Base-by-base conservation (phyloP, 1,140 invertebrate species). In the Pollicipes pollicipes region DNA sequence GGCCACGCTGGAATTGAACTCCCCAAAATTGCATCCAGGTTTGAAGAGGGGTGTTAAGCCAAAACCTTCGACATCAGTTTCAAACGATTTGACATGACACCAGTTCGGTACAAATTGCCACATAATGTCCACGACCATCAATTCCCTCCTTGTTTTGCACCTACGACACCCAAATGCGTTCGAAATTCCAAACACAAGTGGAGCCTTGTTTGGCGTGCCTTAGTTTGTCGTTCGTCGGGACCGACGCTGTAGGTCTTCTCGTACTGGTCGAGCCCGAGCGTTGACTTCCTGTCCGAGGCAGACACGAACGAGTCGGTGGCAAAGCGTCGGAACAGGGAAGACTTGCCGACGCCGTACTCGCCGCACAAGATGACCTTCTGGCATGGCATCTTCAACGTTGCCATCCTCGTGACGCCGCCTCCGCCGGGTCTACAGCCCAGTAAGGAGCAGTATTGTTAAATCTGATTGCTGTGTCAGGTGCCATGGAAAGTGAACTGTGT, bases 291-390 rank as follows among this genome's bases (percentile, higher is more conserved):
- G 77, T 91, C 90, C 27, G 85, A 87, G 70, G 85, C 85, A 21
- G 77, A 85, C 37, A 91, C 81, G 81, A 94, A 95, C 27, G 88
- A 88, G 80, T 96, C 89, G 75, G 89, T 93, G 32, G 91, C 87
- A 79, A 93, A 96, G 73, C 93, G 83, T 71, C 93, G 84, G 80
- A 97, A 97, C 75, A 95, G 81, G 58, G 93, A 95, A 78, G 89
- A 93, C 82, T 97, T 97, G 31, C 94, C 93, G 13, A 95, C 93
- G 68, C 93, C 93, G 82, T 91, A 97, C 83, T 97, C 93, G 31
- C 94, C 93, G 80, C 91, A 93, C 63, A 97, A 82, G 77, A 96
- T 96, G 27, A 97, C 90, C 86, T 96, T 96, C 78, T 93, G 89
- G 76, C 90, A 90, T 17, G 93, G 91, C 74, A 89, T 85, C 82